Evolutionary conservation across 2,888 invertebrate species (phyloP), one percentile per base, ranked within the genome.

Genomic region (Melanophora roralis): DNA sequence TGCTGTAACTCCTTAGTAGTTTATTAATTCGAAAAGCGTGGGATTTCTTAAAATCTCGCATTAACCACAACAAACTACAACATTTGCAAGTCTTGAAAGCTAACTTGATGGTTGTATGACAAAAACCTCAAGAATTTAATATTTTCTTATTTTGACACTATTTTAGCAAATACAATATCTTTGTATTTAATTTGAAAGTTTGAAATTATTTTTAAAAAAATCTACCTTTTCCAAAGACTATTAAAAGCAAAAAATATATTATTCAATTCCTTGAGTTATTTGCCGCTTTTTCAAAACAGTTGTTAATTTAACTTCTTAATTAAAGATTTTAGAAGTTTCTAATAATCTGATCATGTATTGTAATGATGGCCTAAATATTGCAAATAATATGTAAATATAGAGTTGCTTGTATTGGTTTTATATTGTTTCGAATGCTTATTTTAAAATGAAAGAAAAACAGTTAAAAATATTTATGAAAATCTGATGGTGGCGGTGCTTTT

Each of bases 401-500:
- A 9, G 67, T 40, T 45, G 40, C 21, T 71, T 59, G 62, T 34
- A 27, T 45, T 51, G 12, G 43, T 60, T 45, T 38, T 64, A 47
- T 19, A 65, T 59, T 27, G 27, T 27, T 27, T 3, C 6, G 3
- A 6, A 5, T 27, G 6, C 6, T 27, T 27, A 27, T 59, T 34
- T 43, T 55, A 57, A 27, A 45, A 49, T 57, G 23, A 62, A 77
- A 76, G 38, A 72, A 72, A 71, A 65, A 79, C 47, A 27, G 12
- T 55, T 77, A 27, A 45, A 64, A 64, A 57, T 76, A 71, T 43
- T 67, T 73, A 68, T 73, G 72, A 53, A 74, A 67, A 71, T 32
- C 76, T 73, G 69, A 55, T 81, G 75, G 71, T 81, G 77, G 71
- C 47, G 81, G 72, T 81, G 83, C 79, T 84, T 86, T 86, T 85